phyloP scores from a whole-genome alignment of 2,797 vertebrate genomes.

The Myripristis jacobus region DNA sequence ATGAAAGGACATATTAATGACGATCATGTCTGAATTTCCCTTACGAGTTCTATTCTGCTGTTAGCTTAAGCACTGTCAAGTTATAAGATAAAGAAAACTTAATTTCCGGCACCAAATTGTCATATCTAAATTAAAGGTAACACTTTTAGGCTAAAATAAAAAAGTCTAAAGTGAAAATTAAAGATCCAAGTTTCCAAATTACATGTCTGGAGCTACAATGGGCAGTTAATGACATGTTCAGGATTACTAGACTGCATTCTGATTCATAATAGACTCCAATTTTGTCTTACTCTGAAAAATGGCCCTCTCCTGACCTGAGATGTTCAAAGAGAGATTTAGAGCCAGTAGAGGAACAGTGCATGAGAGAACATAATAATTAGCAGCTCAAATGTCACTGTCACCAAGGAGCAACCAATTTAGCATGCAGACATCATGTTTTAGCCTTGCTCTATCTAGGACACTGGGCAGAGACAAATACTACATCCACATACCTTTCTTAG shows the following conservation, averaged over 20 bases:
- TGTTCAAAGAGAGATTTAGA: conserved; percentile 66
- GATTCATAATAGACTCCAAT: conserved; percentile 60
- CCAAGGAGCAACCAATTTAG: conserved; percentile 59
- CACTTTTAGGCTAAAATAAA: conserved; percentile 39
- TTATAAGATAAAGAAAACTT: conserved; percentile 66
- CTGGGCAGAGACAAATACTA: background rate
- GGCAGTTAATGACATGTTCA: conserved; percentile 68
- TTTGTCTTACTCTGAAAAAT: conserved; percentile 43
- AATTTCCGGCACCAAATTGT: conserved; percentile 58
- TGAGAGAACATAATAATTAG: conserved; percentile 78
- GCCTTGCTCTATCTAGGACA: conserved; percentile 40
- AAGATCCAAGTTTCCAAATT: conserved; percentile 54
- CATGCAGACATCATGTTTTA: conserved; percentile 59
- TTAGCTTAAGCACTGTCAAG: conserved; percentile 28
- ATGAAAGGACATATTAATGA: conserved; percentile 13
- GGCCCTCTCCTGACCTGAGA: conserved; percentile 60
- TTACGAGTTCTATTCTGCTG: conserved; percentile 23
- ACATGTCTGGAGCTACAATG: conserved; percentile 62
- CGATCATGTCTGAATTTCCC: conserved; percentile 25
- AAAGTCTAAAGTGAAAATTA: conserved; percentile 61
- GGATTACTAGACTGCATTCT: conserved; percentile 54
- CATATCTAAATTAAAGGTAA: conserved; percentile 65
- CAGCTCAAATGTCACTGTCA: conserved; percentile 75
- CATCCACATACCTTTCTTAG: background rate
- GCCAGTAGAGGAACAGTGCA: conserved; percentile 58